Evolutionary conservation across 2,797 vertebrate species (phyloP), one percentile per base, ranked within the genome.

Genomic region (Gymnothorax reevesii): DNA sequence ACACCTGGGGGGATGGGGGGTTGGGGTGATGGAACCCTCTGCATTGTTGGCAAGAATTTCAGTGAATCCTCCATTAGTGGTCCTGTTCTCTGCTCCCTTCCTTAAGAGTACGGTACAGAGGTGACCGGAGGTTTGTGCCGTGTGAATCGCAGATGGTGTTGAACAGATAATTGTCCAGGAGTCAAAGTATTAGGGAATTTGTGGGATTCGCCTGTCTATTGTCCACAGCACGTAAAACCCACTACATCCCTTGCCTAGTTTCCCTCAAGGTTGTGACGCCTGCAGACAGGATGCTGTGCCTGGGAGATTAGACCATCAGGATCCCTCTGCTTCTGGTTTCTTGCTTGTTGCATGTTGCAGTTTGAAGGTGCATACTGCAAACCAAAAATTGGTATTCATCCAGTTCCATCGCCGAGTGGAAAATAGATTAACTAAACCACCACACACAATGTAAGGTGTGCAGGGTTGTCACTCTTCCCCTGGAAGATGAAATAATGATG

Each of bases 101-200:
- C 73, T 33, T 33, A 6, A 17, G 42, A 17, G 73, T 5, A 2
- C 15, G 13, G 73, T 77, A 42, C 42, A 27, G 73, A 77, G 73
- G 33, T 17, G 73, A 33, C 4, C 1, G 22, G 49, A 42, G 75
- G 42, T 20, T 3, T 49, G 49, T 79, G 75, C 75, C 20, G 7
- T 13, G 13, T 49, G 15, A 79, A 42, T 20, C 12, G 75, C 75
- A 79, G 75, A 79, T 49, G 9, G 77, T 80, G 17, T 80, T 22
- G 22, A 80, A n/a, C 77, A 52, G 49, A 54, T 80, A 80, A 80
- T 80, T 80, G 77, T 80, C 49, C 5, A 42, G 77, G 77, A 9
- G 49, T n/a, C 6, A 80, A 52, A 80, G 77, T 52, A 54, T 80
- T 80, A 80, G 52, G 77, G 77, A 80, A 52, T 55, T 8, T 54